These are phyloP conservation scores for Diabrotica virgifera DNA, from an alignment of 1,140 invertebrate genomes.

Conservation along the genomic window DNA sequence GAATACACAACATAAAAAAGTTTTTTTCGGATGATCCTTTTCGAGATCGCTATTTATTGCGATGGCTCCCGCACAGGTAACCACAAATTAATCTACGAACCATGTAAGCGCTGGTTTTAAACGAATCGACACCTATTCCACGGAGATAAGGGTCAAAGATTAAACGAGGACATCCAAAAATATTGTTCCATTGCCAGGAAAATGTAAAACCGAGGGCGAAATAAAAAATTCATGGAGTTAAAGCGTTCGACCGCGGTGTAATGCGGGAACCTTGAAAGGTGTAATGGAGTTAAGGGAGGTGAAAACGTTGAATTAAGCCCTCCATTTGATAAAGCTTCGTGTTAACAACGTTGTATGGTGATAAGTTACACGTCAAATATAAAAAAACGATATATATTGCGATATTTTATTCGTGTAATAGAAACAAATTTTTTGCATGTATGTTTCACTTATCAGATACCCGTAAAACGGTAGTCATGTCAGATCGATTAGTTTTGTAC, in stretches of 20 bases:
- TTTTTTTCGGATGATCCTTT: background rate
- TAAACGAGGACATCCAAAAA: slow-evolving; percentile 2
- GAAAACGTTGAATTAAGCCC: slow-evolving; percentile 15
- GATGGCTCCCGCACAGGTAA: background rate
- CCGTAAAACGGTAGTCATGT: too few species aligned
- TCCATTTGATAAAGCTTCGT: slow-evolving; percentile 13
- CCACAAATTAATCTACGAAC: background rate
- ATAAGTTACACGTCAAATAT: background rate
- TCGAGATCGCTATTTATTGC: background rate
- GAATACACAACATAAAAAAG: background rate
- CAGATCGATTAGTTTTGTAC: too few species aligned
- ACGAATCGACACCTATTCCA: background rate
- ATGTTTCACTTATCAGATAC: too few species aligned
- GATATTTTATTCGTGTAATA: too few species aligned
- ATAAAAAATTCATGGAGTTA: slow-evolving; percentile 14
- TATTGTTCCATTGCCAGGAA: slow-evolving; percentile 1
- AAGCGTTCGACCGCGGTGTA: slow-evolving; percentile 12
- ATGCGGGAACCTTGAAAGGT: slow-evolving; percentile 6
- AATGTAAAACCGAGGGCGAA: slow-evolving; percentile 6
- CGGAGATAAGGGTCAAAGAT: background rate
- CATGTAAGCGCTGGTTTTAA: background rate
- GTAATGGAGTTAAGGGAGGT: slow-evolving; percentile 12
- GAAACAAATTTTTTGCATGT: too few species aligned
- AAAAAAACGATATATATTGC: background rate
- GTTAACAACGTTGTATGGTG: slow-evolving; percentile 4